Evolutionary conservation across 2,888 invertebrate genomes (phyloP).

Genomic region (Xylota sylvarum): DNA sequence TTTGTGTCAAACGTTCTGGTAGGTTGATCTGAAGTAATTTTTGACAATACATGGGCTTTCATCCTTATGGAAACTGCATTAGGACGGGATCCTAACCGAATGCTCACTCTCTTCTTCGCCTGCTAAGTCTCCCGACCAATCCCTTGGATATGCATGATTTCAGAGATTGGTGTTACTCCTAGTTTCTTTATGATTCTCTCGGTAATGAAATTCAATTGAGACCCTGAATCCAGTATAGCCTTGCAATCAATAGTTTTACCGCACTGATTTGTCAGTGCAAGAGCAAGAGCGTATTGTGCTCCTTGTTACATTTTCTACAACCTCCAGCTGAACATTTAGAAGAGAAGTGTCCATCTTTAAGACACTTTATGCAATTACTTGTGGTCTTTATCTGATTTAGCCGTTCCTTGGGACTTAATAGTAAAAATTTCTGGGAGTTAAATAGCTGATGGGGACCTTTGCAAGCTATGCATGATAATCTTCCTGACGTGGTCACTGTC

Average conservation of each 20-base stretch:
- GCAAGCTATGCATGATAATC: no score
- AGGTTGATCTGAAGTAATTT: no score
- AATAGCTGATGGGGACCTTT: no score
- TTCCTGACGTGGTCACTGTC: no score
- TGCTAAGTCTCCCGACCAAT: slow-evolving; percentile 11
- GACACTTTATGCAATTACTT: no score
- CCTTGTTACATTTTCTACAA: neutral
- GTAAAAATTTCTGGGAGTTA: no score
- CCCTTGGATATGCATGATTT: slow-evolving; percentile 17
- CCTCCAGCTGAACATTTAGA: neutral
- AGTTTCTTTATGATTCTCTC: slow-evolving; percentile 11
- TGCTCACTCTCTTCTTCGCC: no score
- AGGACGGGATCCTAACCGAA: neutral
- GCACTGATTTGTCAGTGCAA: neutral
- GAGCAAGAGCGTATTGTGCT: neutral
- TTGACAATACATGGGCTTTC: slow-evolving; percentile 7
- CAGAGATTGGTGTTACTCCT: slow-evolving; percentile 13
- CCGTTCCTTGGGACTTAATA: no score
- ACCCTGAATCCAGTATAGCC: slow-evolving; percentile 13
- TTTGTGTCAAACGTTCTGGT: no score
- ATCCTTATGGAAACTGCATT: slow-evolving; percentile 15
- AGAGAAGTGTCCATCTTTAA: neutral
- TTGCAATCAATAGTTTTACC: neutral
- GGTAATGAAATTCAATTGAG: neutral
- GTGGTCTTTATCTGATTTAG: no score